Base-by-base conservation (phyloP, 2,797 vertebrate species). In the Oceanodroma leucorhoa region DNA sequence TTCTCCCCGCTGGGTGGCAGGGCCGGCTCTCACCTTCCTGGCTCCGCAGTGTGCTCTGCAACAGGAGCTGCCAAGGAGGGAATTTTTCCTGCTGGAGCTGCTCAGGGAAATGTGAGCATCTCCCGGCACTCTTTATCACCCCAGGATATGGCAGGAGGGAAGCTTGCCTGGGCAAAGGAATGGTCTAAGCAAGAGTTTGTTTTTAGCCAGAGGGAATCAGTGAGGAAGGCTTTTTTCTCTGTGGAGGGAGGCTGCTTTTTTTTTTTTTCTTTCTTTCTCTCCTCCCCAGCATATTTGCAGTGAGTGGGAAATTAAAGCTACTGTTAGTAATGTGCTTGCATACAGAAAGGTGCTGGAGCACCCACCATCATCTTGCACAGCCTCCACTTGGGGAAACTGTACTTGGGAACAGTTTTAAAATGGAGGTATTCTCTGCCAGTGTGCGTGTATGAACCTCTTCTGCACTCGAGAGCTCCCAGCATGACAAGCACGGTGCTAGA, bases 1-100 rank as follows among this genome's bases (percentile, higher is more conserved):
- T 36, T 85, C 24, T 95, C 67, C 94, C 78, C 79, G 2, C 89
- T 87, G 95, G 89, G 84, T 87, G 94, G 89, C 94, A 94, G 94
- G 79, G 57, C 81, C 7, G 62, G 81, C 41, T 92, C 78, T 94
- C 50, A 14, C 76, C 91, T 93, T 38, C 60, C 55, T 4, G 3
- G 10, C 73, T 83, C 66, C 7, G 1, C 26, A 17, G 6, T 2
- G 17, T 60, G 50, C 62, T 85, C 58, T 73, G 66, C 85, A 34
- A 18, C 41, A 24, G 71, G 40, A 92, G 57, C 61, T 90, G 86
- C 64, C 64, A 45, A 7, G 67, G 64, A 81, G n/a, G 41, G 53
- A 64, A 8, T 60, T 83, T 50, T 62, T 89, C 75, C 71, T 73
- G 66, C 77, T 10, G 11, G 69, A 85, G 64, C 72, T 65, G 69